Base-by-base conservation (phyloP, 2,113 vertebrate genomes). In the Oncorhynchus clarkii region DNA sequence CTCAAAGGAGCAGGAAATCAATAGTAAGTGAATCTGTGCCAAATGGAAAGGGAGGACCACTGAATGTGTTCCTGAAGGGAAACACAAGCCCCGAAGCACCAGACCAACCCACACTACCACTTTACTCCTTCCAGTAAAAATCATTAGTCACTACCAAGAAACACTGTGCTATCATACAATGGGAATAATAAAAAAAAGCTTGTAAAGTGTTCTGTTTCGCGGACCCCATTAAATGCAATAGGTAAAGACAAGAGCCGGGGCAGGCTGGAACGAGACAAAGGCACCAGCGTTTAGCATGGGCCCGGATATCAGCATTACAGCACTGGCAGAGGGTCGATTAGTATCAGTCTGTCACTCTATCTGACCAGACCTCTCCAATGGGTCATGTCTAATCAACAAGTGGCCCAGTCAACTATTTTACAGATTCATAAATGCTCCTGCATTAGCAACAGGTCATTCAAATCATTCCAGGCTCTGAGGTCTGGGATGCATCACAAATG, bases 381-480 rank as follows among this genome's bases (percentile, higher is more conserved):
- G 82, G 73, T 81, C 79, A 77, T 73, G 70, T 86, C 83, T 86
- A 82, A 77, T 76, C 85, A 85, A 82, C 73, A 85, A 84, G 84
- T 84, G 84, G 83, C 77, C 78, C 82, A 86, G 79, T 85, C 86
- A 78, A 82, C 77, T 74, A 73, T 87, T 54, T 86, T 86, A 84
- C 83, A 82, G 70, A 80, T 78, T 73, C 82, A 82, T 90, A 89
- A 88, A 90, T 79, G 76, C 77, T 70, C 67, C 80, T 72, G 84
- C 80, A 86, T 88, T 85, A 85, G 80, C 67, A 86, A 85, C 82
- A 88, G 86, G 78, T 72, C 80, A 67, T 84, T 83, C 80, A 84
- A 85, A 74, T 83, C 51, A 73, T 80, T 80, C 76, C 82, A 77
- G 81, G 68, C 79, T 79, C 64, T 26, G 62, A 75, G 67, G 72